Evolutionary conservation across 2,797 vertebrate species (phyloP).

Genomic region (Tragelaphus eurycerus): DNA sequence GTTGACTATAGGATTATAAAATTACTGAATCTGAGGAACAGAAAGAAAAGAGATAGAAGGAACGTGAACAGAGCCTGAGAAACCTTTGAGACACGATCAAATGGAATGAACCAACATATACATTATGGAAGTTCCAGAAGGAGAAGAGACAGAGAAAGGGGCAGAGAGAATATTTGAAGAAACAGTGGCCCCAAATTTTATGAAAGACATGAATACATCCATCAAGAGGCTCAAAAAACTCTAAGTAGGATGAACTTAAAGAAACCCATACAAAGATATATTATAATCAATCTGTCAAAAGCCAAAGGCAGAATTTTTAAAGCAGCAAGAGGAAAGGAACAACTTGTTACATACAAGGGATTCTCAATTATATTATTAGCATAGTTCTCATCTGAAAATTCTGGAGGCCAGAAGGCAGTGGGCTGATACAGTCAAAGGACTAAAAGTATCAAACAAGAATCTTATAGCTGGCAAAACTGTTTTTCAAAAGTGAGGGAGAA

Average conservation of each 20-base stretch:
- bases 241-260: neutral
- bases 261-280: neutral
- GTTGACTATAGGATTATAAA: neutral
- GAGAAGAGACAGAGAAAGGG: neutral
- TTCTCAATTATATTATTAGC: neutral
- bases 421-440: neutral
- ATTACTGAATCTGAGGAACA: neutral
- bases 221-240: neutral
- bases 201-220: neutral
- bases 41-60: neutral
- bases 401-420: neutral
- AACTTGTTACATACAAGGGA: neutral
- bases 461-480: neutral
- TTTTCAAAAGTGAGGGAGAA: neutral
- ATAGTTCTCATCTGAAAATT: neutral
- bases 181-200: neutral
- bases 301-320: neutral
- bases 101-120: neutral
- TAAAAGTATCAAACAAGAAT: neutral
- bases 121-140: neutral
- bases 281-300: neutral
- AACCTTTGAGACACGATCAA: neutral
- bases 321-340: neutral
- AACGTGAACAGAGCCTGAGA: neutral
- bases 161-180: neutral